A percentile compares a stretch with the other conserved stretches of the same genome.
These are phyloP conservation scores for Gallirallus australis DNA, from an alignment of 2,797 vertebrate genomes.

Conservation along the genomic window DNA sequence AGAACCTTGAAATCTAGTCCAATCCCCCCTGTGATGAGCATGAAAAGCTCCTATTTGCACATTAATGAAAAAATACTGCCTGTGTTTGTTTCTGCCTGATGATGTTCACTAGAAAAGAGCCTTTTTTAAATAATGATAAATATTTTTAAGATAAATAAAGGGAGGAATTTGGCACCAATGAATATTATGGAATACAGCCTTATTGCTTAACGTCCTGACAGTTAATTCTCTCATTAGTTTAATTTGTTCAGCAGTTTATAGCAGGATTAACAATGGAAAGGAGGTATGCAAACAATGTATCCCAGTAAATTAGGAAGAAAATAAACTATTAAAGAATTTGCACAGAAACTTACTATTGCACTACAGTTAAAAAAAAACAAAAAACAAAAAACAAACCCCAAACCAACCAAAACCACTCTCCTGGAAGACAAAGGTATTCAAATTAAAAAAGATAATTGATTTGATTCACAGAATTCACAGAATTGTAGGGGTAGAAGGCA, in stretches of 20 bases:
- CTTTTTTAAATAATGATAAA: background rate
- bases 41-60: background rate
- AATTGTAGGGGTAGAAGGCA: too few relatives aligned
- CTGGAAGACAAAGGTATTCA: background rate
- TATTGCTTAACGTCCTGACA: background rate
- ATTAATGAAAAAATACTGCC: background rate
- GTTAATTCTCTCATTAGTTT: background rate
- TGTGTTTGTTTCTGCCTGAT: background rate
- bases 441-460: background rate
- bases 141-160: background rate
- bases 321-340: background rate
- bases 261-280: background rate
- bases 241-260: background rate
- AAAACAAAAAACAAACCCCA: too few relatives aligned
- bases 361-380: background rate
- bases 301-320: background rate
- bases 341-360: background rate
- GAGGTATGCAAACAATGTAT: background rate
- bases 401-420: accelerated
- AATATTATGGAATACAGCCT: background rate
- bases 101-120: background rate
- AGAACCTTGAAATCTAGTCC: background rate
- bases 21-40: background rate
- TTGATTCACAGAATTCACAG: too few relatives aligned
- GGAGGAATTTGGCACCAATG: background rate